These are phyloP conservation scores for Coregonus clupeaformis DNA, from an alignment of 2,113 vertebrate species.

Conservation along the genomic window DNA sequence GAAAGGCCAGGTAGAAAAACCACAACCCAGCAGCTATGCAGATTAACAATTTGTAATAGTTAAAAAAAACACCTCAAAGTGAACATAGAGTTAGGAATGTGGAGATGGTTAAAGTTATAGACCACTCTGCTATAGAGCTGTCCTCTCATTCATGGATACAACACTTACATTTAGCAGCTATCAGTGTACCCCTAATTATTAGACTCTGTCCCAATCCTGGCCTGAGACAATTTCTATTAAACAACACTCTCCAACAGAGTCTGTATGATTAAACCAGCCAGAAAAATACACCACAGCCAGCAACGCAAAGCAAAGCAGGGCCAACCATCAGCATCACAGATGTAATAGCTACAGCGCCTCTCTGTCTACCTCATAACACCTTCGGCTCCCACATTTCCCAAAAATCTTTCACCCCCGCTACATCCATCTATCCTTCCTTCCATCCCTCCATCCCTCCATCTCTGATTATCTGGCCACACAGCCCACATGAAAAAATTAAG, in stretches of 20 bases:
- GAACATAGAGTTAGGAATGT: neutral
- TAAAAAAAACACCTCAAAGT: no score
- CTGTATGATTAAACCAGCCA: neutral
- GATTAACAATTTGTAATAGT: no score
- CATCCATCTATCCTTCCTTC: neutral
- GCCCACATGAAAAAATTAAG: no score
- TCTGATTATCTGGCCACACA: slow-evolving; percentile 36
- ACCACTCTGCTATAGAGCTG: no score
- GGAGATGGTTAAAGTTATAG: neutral
- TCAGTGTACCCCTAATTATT: neutral
- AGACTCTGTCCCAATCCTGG: neutral
- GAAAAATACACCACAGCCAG: neutral
- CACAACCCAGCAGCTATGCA: no score
- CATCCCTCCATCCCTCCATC: slow-evolving; percentile 26
- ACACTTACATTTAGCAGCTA: no score
- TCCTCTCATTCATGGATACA: no score
- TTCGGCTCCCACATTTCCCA: neutral
- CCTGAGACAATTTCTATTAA: neutral
- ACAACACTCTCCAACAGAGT: neutral
- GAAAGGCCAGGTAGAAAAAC: no score
- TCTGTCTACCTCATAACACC: neutral
- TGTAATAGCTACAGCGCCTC: slow-evolving; percentile 12
- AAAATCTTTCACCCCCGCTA: neutral
- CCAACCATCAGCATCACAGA: slow-evolving; percentile 4
- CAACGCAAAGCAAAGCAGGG: neutral